These are phyloP conservation scores for Gadopsis bispinosus DNA, from an alignment of 2,797 vertebrate species.

Conservation along the genomic window DNA sequence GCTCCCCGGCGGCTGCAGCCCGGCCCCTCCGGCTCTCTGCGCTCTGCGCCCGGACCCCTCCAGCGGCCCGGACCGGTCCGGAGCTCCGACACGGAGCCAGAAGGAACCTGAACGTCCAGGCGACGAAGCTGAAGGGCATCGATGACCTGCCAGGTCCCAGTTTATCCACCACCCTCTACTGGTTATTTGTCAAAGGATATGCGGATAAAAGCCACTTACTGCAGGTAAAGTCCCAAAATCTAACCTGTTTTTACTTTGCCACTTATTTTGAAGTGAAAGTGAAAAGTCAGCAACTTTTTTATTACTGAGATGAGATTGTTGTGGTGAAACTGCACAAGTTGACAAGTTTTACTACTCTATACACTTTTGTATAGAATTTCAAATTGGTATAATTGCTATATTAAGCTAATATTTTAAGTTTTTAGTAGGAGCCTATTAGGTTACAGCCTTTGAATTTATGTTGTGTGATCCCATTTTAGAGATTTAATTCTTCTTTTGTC, in stretches of 20 bases:
- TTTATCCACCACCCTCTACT: conserved; percentile 72
- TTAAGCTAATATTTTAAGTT: no score
- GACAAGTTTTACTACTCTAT: no score
- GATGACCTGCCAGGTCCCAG: conserved; percentile 83
- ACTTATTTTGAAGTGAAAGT: no score
- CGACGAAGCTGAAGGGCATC: conserved; percentile 69
- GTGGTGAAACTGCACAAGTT: no score
- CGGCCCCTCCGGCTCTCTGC: conserved; percentile 1
- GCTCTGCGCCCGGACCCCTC: background rate
- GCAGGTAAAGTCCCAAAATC: conserved; percentile 60
- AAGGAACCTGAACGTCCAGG: conserved; percentile 44
- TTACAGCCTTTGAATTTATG: no score
- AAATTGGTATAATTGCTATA: no score
- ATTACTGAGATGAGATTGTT: no score
- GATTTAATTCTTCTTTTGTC: no score
- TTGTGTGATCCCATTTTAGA: no score
- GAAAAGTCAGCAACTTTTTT: background rate
- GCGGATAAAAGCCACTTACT: conserved; percentile 80
- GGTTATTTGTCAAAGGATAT: conserved; percentile 82
- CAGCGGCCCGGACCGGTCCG: background rate
- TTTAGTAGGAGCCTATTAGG: no score
- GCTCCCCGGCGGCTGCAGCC: background rate
- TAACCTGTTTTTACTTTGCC: background rate
- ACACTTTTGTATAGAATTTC: no score
- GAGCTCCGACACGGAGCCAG: background rate